Evolutionary conservation across 2,888 invertebrate genomes (phyloP), one percentile per base, ranked within the genome.

Genomic region (Muscina levida): DNA sequence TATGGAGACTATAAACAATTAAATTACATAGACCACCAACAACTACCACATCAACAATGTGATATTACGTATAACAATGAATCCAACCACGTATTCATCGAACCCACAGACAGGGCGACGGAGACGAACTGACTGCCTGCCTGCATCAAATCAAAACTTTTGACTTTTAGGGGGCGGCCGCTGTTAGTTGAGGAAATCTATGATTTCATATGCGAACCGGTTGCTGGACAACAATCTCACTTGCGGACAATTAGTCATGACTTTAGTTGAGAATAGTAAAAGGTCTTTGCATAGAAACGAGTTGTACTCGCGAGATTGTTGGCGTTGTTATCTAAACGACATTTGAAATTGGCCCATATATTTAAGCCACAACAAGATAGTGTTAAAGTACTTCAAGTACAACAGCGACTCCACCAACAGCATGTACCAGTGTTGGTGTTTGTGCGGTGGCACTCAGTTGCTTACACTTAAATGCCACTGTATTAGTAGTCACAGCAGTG

Each of bases 341-440:
- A 65, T 65, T 65, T 65, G 22, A 24, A 46, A 65, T 46, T 65
- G 65, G 65, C 65, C 65, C 65, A 65, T 65, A 65, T 62, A 62
- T 24, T 62, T 62, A 2, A 44, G 44, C 11, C 62, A 62, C 5
- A 22, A 62, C 24, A 24, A 53, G 8, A 31, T 31, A 8, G 31
- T 31, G 31, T 31, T 31, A 5, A 8, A 31, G 31, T 31, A 31
- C 31, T 31, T 3, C 3, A 31, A 5, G 31, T 31, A 31, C 31
- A 31, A 31, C 31, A 31, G 8, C 8, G 31, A 31, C 3, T 31
- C 31, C 31, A 8, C 31, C 31, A 8, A 31, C 31, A 5, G 8
- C 8, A 8, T 3, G 3, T 31, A 31, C 31, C 8, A 31, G 31
- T 31, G 8, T 31, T 31, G 3, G 31, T n/a, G n/a, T n/a, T n/a